These are phyloP conservation scores for Gobio occitaniae DNA, from an alignment of 2,797 vertebrate genomes.

Conservation along the genomic window DNA sequence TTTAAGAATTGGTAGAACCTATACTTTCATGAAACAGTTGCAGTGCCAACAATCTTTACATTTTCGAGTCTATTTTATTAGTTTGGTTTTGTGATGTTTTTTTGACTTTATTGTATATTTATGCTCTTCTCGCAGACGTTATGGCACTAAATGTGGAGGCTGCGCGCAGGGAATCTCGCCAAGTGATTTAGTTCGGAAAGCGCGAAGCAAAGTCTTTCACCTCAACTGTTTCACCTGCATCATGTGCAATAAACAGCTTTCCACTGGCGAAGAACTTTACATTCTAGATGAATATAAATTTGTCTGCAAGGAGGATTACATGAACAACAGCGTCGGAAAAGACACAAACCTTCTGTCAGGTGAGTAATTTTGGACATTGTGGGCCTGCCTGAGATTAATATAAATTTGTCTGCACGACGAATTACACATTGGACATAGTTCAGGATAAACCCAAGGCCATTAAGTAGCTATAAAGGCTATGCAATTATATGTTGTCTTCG, in stretches of 20 bases:
- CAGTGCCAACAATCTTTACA: background rate
- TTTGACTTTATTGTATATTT: background rate
- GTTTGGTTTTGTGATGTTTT: background rate
- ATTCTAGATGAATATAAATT: constrained; percentile 96
- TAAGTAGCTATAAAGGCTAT: background rate
- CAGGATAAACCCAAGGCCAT: background rate
- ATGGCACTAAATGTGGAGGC: constrained; percentile 94
- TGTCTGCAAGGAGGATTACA: constrained; percentile 95
- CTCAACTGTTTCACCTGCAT: constrained; percentile 96
- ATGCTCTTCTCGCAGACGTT: constrained; percentile 79
- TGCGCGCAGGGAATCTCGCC: constrained; percentile 93
- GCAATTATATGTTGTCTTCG: background rate
- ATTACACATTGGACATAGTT: constrained; percentile 1
- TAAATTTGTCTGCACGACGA: background rate
- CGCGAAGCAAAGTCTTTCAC: constrained; percentile 94
- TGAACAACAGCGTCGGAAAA: constrained; percentile 86
- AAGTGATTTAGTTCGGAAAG: constrained; percentile 93
- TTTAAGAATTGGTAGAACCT: background rate
- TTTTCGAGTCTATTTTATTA: background rate
- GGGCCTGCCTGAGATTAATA: background rate
- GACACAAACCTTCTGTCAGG: constrained; percentile 92
- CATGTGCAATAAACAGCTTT: constrained; percentile 96
- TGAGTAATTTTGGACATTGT: constrained; percentile 58
- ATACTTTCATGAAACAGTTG: background rate
- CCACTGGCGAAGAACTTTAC: constrained; percentile 95